phyloP scores from a whole-genome alignment of 2,888 invertebrate species.

The Encarsia formosa region DNA sequence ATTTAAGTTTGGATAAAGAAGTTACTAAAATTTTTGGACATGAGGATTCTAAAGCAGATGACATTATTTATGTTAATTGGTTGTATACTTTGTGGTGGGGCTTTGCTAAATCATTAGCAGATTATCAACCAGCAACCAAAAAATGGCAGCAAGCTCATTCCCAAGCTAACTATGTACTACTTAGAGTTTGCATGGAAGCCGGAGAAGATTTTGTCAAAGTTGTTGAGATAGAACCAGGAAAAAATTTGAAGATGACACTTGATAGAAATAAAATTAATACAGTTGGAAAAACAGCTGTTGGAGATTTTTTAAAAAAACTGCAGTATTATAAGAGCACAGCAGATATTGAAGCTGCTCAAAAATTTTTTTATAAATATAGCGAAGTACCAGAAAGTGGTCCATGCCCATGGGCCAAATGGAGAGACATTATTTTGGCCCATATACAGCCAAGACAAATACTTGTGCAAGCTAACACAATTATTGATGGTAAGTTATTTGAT shows the following conservation, averaged over 20 bases:
- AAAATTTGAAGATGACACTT: conserved; percentile 73
- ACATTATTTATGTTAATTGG: conserved; percentile 91
- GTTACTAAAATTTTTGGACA: conserved; percentile 81
- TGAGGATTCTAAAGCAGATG: conserved; percentile 68
- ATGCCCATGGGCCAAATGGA: conserved; percentile 77
- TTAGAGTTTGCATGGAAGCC: conserved; percentile 81
- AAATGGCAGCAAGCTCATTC: conserved; percentile 89
- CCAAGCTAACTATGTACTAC: conserved; percentile 85
- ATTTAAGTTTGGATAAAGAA: conserved; percentile 72
- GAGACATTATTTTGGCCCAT: conserved; percentile 81
- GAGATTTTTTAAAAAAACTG: conserved; percentile 79
- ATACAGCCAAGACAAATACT: conserved; percentile 89
- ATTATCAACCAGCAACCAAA: conserved; percentile 82
- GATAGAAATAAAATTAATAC: conserved; percentile 75
- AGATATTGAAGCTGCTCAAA: conserved; percentile 68
- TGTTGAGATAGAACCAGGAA: conserved; percentile 71
- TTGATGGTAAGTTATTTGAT: conserved; percentile 51
- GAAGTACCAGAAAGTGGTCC: conserved; percentile 64
- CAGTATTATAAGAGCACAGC: conserved; percentile 90
- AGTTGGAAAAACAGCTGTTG: conserved; percentile 80
- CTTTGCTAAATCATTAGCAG: conserved; percentile 78
- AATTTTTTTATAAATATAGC: conserved; percentile 78
- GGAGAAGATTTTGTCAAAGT: conserved; percentile 77
- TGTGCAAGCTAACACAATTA: conserved; percentile 79
- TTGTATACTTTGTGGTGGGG: conserved; percentile 83